A percentile compares a stretch with the other conserved stretches of the same genome.
phyloP scores from a whole-genome alignment of 2,888 invertebrate species.

The Agonopterix alstromeriana region DNA sequence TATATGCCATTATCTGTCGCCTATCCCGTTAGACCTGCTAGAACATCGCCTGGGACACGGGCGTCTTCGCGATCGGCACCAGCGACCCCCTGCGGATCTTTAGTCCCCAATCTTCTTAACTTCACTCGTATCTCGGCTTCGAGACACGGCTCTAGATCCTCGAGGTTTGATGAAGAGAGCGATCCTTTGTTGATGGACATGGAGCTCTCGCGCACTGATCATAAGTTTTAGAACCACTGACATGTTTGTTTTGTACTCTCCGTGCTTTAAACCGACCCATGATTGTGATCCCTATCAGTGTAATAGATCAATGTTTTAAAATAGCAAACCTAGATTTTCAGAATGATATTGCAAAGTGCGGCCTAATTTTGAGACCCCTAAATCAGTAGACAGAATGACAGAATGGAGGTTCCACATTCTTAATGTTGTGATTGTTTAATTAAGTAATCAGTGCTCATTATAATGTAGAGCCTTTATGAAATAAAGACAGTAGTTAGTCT shows the following conservation, averaged over 20 bases:
- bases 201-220: constrained; percentile 43
- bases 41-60: constrained; percentile 65
- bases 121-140: constrained; percentile 74
- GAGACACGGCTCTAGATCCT: constrained; percentile 64
- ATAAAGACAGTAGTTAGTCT: constrained; percentile 2
- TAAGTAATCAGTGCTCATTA: constrained; percentile 46
- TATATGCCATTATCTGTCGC: constrained; percentile 79
- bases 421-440: constrained; percentile 54
- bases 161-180: constrained; percentile 73
- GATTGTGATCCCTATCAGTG: constrained; percentile 5
- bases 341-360: not conserved
- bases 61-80: constrained; percentile 88
- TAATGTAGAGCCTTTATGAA: constrained; percentile 47
- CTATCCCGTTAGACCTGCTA: constrained; percentile 44
- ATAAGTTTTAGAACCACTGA: constrained; percentile 48
- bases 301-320: not conserved
- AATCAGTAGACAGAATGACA: constrained; percentile 19
- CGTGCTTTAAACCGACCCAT: not conserved
- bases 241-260: not conserved
- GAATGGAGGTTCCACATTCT: constrained; percentile 29
- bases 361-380: constrained; percentile 7
- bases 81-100: constrained; percentile 84
- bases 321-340: not conserved
- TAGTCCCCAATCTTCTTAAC: constrained; percentile 79
- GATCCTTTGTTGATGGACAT: constrained; percentile 78